phyloP scores from a whole-genome alignment of 1,140 invertebrate species.

The Cyrtorhinus lividipennis region DNA sequence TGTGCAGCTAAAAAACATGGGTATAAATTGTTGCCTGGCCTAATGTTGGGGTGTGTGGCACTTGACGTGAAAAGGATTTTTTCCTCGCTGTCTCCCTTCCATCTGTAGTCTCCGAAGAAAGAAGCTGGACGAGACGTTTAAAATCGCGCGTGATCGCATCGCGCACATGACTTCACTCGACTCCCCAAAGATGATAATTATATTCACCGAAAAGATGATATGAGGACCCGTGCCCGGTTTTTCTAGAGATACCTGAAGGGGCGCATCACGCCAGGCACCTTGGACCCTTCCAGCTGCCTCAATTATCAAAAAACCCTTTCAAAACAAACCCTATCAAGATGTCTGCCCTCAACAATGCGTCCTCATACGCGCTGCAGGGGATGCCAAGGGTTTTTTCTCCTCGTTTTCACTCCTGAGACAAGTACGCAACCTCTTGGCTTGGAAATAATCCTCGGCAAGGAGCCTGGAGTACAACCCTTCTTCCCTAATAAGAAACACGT shows the following conservation, averaged over 20 bases:
- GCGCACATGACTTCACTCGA: not conserved
- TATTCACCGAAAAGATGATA: not conserved
- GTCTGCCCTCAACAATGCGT: not conserved
- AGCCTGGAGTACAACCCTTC: not conserved
- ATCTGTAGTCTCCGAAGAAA: no score
- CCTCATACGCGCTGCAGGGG: not conserved
- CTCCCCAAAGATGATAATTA: not conserved
- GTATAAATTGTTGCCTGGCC: no score
- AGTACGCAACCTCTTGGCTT: not conserved
- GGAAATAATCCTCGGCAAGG: not conserved
- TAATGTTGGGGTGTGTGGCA: no score
- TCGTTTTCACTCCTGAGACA: not conserved
- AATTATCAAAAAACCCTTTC: not conserved
- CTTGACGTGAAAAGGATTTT: no score
- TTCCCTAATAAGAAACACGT: constrained; percentile 6
- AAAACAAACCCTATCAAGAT: not conserved
- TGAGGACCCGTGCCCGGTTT: not conserved
- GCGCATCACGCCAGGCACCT: not conserved
- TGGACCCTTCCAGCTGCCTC: not conserved
- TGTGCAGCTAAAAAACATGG: no score
- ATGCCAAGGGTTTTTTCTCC: not conserved
- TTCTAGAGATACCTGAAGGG: not conserved
- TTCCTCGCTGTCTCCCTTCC: no score
- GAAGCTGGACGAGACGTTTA: no score
- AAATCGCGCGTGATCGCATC: not conserved